Percentiles rank a stretch among this genome's conserved stretches.
These are phyloP conservation scores for Protosalanx chinensis DNA, from an alignment of 2,797 vertebrate species.

Conservation along the genomic window DNA sequence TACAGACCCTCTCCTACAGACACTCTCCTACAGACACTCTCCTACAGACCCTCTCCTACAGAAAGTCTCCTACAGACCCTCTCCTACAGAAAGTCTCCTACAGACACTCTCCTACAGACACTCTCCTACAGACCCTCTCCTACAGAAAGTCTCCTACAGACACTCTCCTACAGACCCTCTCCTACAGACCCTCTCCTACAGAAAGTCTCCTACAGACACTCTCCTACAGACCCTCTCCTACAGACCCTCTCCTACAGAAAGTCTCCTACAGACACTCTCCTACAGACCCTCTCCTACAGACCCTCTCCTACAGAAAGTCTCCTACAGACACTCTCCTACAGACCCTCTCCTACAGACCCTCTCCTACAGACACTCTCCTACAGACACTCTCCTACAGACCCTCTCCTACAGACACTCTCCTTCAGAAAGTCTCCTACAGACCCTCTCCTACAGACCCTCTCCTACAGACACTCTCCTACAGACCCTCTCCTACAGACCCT, in stretches of 20 bases:
- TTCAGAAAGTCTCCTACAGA: too few species aligned
- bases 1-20: neutral
- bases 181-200: neutral
- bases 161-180: too few species aligned
- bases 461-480: too few species aligned
- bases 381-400: too few species aligned
- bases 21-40: constrained; percentile 7
- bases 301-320: neutral
- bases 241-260: neutral
- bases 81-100: too few species aligned
- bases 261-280: neutral
- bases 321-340: neutral
- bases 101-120: neutral
- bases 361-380: constrained; percentile 6
- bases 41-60: too few species aligned
- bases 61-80: too few species aligned
- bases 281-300: neutral
- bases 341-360: neutral
- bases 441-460: constrained; percentile 6
- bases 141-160: too few species aligned
- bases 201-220: too few species aligned
- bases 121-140: constrained; percentile 6
- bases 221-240: neutral
- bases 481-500: too few species aligned
- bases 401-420: too few species aligned